A percentile compares a stretch with the other conserved stretches of the same genome.
Evolutionary conservation across 2,888 invertebrate species (phyloP).

Genomic region (Melanotus villosus): DNA sequence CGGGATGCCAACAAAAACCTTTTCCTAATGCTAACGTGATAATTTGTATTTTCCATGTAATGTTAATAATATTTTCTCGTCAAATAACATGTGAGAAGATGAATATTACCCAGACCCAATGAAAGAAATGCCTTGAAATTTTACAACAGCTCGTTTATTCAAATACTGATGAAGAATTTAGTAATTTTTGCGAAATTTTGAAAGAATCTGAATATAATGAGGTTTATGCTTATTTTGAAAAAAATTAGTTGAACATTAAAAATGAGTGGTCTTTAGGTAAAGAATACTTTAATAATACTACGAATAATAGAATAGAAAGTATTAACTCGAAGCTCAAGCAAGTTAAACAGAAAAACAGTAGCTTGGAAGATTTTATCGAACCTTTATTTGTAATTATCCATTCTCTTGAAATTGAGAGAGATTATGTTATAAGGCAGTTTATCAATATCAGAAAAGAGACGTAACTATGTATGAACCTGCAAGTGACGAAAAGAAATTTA

Average conservation of each 20-base stretch:
- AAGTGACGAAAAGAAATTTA: not conserved
- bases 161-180: not conserved
- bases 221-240: not conserved
- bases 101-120: not conserved
- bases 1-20: not conserved
- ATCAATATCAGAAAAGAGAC: constrained; percentile 11
- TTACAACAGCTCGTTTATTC: not conserved
- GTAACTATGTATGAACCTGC: not conserved
- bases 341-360: not conserved
- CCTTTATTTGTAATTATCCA: constrained; percentile 15
- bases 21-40: not conserved
- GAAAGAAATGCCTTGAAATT: no score
- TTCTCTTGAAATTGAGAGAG: constrained; percentile 17
- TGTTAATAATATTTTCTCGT: no score
- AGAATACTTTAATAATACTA: not conserved
- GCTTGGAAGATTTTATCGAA: constrained; percentile 12
- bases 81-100: no score
- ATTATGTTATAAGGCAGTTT: constrained; percentile 8
- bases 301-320: not conserved
- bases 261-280: not conserved
- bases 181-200: not conserved
- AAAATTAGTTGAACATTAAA: not conserved
- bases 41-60: not conserved
- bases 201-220: not conserved
- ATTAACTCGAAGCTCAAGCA: not conserved